Base-by-base conservation (phyloP, 2,888 invertebrate species). In the Aricia artaxerxes region DNA sequence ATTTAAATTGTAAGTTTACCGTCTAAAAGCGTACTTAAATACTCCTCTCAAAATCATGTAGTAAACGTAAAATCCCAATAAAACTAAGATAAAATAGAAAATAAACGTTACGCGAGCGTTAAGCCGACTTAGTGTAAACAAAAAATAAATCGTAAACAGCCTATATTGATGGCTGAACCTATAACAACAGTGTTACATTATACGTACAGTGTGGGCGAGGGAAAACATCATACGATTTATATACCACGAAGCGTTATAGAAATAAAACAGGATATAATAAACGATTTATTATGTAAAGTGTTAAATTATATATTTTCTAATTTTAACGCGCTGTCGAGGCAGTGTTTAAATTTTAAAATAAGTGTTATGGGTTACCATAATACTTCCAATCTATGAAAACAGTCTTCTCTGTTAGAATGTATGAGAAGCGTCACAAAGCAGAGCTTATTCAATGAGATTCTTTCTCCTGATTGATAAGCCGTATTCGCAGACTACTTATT, bases 151-250 rank as follows among this genome's bases (percentile, higher is more conserved):
- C 78, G 72, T 78, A 49, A 79, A 73, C 61, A 79, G 60, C 75
- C 31, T 79, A 78, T 78, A 79, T 78, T 78, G 78, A 78, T 79
- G 79, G 64, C 31, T 61, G 79, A 76, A 78, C 77, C 73, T 73
- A 78, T 78, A 81, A 80, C 81, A 81, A 79, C 79, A 77, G 40
- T 79, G 61, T 64, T 24, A 64, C 11, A 64, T 7, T 61, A 61
- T 79, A 78, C 60, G 9, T 24, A 35, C n/a, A 44, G 89, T 88
- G 88, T 90, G 90, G 83, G 88, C 85, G 84, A 35, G 85, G 87
- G 88, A 69, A 69, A 69, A 38, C 69, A 69, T 24, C 6, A 61
- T 38, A 38, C 35, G 69, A 69, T 69, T 69, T 69, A 69, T 69
- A 13, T 69, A 38, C 69, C 69, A 35, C 35, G 69, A 38, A 38